These are phyloP conservation scores for Lethenteron reissneri DNA, from an alignment of 2,113 vertebrate genomes.

Conservation along the genomic window DNA sequence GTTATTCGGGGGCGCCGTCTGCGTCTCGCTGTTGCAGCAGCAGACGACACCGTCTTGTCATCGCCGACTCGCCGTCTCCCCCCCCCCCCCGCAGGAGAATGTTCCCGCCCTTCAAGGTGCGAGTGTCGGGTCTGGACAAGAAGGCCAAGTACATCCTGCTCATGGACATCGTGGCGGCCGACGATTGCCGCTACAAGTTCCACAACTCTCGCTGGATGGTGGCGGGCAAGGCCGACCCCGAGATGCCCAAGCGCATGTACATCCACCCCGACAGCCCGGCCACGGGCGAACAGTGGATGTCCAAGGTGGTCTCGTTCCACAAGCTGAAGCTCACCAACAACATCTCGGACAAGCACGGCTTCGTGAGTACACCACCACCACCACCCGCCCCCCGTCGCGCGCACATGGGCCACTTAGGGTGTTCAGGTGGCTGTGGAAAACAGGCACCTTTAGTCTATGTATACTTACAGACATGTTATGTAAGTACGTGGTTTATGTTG, in stretches of 20 bases:
- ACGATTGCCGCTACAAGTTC: conserved; percentile 94
- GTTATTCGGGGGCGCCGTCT: too few relatives aligned
- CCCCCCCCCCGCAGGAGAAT: conserved; percentile 41
- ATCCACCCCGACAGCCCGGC: conserved; percentile 95
- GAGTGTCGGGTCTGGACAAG: conserved; percentile 87
- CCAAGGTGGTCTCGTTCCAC: conserved; percentile 89
- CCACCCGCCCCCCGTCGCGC: too few relatives aligned
- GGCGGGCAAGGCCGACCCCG: conserved; percentile 81
- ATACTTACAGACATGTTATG: too few relatives aligned
- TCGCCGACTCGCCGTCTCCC: too few relatives aligned
- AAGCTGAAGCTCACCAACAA: conserved; percentile 98
- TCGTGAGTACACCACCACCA: conserved; percentile 41
- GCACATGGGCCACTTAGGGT: too few relatives aligned
- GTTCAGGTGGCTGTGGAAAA: too few relatives aligned
- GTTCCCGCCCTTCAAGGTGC: conserved; percentile 94
- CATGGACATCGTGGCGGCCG: conserved; percentile 94
- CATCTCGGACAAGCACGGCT: conserved; percentile 97
- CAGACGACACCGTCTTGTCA: too few relatives aligned
- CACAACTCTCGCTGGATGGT: conserved; percentile 99
- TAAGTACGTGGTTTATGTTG: too few relatives aligned
- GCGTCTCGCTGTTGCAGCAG: too few relatives aligned
- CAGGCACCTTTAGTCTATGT: too few relatives aligned
- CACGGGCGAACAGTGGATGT: conserved; percentile 98
- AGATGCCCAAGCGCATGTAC: conserved; percentile 99
- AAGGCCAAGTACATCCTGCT: conserved; percentile 93